These are phyloP conservation scores for Aphis gossypii DNA, from an alignment of 1,140 invertebrate species.

Conservation along the genomic window DNA sequence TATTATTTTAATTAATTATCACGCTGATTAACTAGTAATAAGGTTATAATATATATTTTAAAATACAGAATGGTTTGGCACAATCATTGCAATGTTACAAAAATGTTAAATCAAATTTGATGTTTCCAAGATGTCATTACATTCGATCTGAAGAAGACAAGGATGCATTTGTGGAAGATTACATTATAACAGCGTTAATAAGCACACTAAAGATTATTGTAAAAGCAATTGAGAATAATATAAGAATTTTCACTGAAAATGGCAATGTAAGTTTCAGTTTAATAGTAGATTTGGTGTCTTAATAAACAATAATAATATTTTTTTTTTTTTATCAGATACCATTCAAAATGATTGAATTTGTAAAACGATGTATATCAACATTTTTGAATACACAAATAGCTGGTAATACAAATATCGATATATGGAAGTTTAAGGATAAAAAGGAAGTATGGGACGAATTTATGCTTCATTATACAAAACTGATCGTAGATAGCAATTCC, in stretches of 20 bases:
- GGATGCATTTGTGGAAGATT: slow-evolving; percentile 88
- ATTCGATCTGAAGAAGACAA: slow-evolving; percentile 85
- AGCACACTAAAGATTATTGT: slow-evolving; percentile 80
- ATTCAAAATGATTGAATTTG: slow-evolving; percentile 39
- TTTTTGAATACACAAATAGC: background rate
- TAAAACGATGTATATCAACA: background rate
- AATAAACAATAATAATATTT: background rate
- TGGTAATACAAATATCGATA: background rate
- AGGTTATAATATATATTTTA: no score
- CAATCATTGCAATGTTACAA: slow-evolving; percentile 91
- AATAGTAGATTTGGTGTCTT: no score
- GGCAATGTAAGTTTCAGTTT: slow-evolving; percentile 35
- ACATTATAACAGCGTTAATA: slow-evolving; percentile 84
- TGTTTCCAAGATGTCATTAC: slow-evolving; percentile 88
- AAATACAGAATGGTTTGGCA: slow-evolving; percentile 66
- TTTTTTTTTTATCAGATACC: background rate
- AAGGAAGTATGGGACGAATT: slow-evolving; percentile 24
- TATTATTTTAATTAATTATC: no score
- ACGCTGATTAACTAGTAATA: no score
- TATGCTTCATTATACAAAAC: background rate
- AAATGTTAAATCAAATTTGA: slow-evolving; percentile 77
- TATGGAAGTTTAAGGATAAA: background rate
- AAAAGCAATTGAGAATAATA: slow-evolving; percentile 67
- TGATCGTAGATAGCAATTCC: background rate
- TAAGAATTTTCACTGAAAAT: slow-evolving; percentile 60